A percentile compares a stretch with the other conserved stretches of the same genome.
Conservation (phyloP, 2,113 vertebrate genomes). For the Phocoena phocoena region DNA sequence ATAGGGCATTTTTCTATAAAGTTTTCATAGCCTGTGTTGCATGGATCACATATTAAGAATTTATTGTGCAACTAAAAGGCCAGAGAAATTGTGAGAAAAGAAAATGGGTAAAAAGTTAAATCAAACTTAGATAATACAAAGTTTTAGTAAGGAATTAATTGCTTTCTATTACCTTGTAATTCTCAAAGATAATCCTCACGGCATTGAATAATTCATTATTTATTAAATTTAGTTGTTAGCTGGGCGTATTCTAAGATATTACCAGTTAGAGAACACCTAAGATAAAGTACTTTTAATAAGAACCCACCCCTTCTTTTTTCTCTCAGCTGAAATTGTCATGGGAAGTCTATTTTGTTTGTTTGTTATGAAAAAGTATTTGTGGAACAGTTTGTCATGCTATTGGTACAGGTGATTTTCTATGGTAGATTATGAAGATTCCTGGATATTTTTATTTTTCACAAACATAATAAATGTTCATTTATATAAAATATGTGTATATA, state of each 20-base stretch:
- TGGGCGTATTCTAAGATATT: not conserved
- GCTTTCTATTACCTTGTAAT: not conserved
- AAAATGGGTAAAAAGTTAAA: not conserved
- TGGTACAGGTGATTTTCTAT: not conserved
- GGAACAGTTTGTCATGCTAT: not conserved
- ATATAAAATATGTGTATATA: not conserved
- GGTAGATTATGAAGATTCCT: not conserved
- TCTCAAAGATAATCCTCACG: not conserved
- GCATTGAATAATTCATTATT: not conserved
- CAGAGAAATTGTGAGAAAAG: not conserved
- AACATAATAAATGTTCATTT: not conserved
- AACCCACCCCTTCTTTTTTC: not conserved
- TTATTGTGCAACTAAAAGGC: not conserved
- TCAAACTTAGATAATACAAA: not conserved
- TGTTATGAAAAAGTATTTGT: not conserved
- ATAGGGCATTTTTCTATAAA: not conserved
- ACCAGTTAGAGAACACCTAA: not conserved
- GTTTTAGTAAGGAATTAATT: not conserved
- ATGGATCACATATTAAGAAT: not conserved
- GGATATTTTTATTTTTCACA: not conserved
- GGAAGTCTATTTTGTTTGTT: not conserved
- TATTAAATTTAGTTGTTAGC: conserved; percentile 5
- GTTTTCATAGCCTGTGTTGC: not conserved
- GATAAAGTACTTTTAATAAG: not conserved
- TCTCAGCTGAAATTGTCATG: not conserved